Conservation (phyloP, 1,140 invertebrate species). For the Phenacoccus solenopsis region DNA sequence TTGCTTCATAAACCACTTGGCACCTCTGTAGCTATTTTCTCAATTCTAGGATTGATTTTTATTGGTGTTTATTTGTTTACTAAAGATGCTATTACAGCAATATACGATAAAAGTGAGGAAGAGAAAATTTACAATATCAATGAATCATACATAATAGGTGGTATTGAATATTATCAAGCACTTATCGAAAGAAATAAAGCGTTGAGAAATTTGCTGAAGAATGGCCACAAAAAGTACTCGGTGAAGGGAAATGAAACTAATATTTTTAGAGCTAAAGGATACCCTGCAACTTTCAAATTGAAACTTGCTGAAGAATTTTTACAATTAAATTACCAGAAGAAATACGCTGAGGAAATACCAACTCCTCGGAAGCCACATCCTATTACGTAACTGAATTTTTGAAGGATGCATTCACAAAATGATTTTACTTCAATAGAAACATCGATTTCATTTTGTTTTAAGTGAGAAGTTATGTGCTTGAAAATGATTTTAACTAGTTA, state of each 20-base stretch:
- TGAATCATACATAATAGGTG: slow-evolving; percentile 35
- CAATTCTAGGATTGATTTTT: slow-evolving; percentile 25
- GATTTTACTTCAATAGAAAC: too few species aligned
- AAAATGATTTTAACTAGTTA: too few species aligned
- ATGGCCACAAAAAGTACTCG: slow-evolving; percentile 8
- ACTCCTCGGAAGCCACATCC: background rate
- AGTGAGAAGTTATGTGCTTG: too few species aligned
- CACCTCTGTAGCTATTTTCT: slow-evolving; percentile 24
- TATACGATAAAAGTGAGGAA: slow-evolving; percentile 31
- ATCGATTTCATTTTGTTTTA: too few species aligned
- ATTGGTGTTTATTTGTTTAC: slow-evolving; percentile 28
- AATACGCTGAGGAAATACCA: background rate
- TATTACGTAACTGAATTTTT: background rate
- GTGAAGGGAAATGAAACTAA: slow-evolving; percentile 7
- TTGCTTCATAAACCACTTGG: slow-evolving; percentile 26
- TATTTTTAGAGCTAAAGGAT: background rate
- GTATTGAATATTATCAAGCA: slow-evolving; percentile 37
- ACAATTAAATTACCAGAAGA: background rate
- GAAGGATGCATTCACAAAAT: too few species aligned
- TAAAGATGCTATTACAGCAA: slow-evolving; percentile 29
- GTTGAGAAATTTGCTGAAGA: slow-evolving; percentile 21
- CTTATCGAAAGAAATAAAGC: slow-evolving; percentile 34
- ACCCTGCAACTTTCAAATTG: background rate
- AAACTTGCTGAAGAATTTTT: background rate
- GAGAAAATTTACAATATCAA: slow-evolving; percentile 29